phyloP scores from a whole-genome alignment of 2,888 invertebrate species.

The Meta bourneti region DNA sequence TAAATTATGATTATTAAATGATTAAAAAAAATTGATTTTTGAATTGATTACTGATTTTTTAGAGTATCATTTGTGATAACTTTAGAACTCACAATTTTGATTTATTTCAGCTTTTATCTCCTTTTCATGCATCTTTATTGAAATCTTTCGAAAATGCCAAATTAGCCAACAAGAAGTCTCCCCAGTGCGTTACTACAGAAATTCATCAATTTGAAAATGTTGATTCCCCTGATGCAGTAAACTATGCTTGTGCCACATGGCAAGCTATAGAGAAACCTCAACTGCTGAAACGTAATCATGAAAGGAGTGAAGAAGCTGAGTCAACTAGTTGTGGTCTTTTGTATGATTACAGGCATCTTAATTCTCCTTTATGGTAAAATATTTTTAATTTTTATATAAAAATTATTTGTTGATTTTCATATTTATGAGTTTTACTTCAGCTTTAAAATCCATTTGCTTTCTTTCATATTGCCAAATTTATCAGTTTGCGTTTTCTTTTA shows the following conservation, averaged over 20 bases:
- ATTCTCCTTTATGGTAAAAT: constrained; percentile 87
- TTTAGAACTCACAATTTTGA: no score
- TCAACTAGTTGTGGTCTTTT: constrained; percentile 86
- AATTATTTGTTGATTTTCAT: not conserved
- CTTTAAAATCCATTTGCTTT: no score
- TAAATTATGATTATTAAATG: no score
- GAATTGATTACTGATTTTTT: no score
- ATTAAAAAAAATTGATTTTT: no score
- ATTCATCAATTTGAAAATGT: constrained; percentile 1
- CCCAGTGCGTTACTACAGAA: constrained; percentile 7
- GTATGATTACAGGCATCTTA: constrained; percentile 92
- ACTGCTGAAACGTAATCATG: constrained; percentile 89
- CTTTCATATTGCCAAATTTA: no score
- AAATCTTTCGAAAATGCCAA: constrained; percentile 72
- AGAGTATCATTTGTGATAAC: no score
- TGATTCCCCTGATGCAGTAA: not conserved
- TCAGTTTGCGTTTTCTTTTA: no score
- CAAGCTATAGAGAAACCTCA: constrained; percentile 87
- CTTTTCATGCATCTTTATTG: constrained; percentile 63
- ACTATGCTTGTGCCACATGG: constrained; percentile 13
- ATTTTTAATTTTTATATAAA: constrained; percentile 68
- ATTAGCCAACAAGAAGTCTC: constrained; percentile 46
- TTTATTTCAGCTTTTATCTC: constrained; percentile 63
- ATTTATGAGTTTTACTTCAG: no score
- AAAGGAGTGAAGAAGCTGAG: constrained; percentile 88